Base-by-base conservation (phyloP, 2,888 invertebrate species). In the Eumacrocentrus americanus region DNA sequence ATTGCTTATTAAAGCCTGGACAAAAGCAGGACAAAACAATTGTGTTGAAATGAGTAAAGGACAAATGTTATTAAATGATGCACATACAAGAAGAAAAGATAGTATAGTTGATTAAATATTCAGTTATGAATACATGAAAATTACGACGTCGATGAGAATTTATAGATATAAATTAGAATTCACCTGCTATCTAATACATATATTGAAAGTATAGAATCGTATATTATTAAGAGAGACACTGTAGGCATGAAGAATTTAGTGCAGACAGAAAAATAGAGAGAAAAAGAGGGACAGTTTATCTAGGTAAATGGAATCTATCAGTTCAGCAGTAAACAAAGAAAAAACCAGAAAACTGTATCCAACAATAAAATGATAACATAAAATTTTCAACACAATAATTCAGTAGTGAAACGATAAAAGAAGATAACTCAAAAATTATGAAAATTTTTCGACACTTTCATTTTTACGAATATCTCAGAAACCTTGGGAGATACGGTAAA, bases 1-100 rank as follows among this genome's bases (percentile, higher is more conserved):
- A 75, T 84, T 85, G 79, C 86, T 86, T 79, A 88, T 87, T 78
- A 88, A 83, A 77, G 88, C 88, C 88, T 88, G 83, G 3, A 57
- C 16, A 65, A 66, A 67, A 56, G 40, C n/a, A 56, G 14, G 46
- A 52, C 18, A 51, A 62, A 11, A 46, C 37, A 5, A 51, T 48
- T 38, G 14, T 14, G n/a, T 34, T 50, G 9, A 29, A 29, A 29
- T 29, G 29, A 29, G 4, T 29, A 6, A 6, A 29, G n/a, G 29
- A 29, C 29, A 29, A 29, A 29, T 29, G 29, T 29, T 9, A 9
- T 29, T 29, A 29, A 29, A 29, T 9, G 29, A 29, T 29, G 29
- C 29, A 29, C 29, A 29, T n/a, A n/a, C n/a, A n/a, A 29, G 9
- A 29, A 4, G 9, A 29, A 29, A 6, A 6, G 29, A 29, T 29